These are phyloP conservation scores for Aplocera efformata DNA, from an alignment of 2,888 invertebrate genomes.

Conservation along the genomic window DNA sequence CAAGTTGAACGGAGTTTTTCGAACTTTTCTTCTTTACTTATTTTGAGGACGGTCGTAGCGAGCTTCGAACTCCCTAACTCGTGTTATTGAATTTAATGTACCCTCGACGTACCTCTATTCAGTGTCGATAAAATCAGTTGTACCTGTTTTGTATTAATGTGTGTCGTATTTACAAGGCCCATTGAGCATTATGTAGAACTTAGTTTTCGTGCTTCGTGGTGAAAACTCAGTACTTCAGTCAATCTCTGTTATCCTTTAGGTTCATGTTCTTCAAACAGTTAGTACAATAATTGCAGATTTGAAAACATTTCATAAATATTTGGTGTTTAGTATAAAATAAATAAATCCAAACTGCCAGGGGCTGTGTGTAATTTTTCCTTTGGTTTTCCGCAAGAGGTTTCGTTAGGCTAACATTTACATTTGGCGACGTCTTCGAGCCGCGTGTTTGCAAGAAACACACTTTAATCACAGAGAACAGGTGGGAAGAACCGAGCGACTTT, in stretches of 20 bases:
- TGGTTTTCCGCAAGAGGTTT: conserved; percentile 60
- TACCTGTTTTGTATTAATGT: conserved; percentile 40
- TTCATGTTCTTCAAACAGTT: no score
- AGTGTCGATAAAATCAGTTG: conserved; percentile 66
- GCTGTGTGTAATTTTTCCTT: conserved; percentile 57
- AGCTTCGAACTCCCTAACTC: conserved; percentile 77
- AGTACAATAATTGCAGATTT: no score
- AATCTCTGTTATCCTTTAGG: no score
- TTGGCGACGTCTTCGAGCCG: conserved; percentile 50
- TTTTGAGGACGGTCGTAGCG: conserved; percentile 76
- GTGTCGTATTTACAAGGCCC: conserved; percentile 14
- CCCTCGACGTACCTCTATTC: conserved; percentile 63
- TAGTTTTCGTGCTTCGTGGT: no score
- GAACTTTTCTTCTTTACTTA: conserved; percentile 76
- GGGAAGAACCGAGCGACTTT: conserved; percentile 62
- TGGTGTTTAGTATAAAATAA: conserved; percentile 10
- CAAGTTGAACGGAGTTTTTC: conserved; percentile 68
- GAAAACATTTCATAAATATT: no score
- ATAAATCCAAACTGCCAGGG: conserved; percentile 26
- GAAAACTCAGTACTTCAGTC: no score
- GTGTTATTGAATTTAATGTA: conserved; percentile 80
- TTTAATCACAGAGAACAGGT: conserved; percentile 75
- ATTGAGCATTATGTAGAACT: no score
- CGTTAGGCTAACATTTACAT: conserved; percentile 69
- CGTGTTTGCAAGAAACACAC: conserved; percentile 61